Base-by-base conservation (phyloP, 2,797 vertebrate genomes). In the Ctenosaura bakeri region DNA sequence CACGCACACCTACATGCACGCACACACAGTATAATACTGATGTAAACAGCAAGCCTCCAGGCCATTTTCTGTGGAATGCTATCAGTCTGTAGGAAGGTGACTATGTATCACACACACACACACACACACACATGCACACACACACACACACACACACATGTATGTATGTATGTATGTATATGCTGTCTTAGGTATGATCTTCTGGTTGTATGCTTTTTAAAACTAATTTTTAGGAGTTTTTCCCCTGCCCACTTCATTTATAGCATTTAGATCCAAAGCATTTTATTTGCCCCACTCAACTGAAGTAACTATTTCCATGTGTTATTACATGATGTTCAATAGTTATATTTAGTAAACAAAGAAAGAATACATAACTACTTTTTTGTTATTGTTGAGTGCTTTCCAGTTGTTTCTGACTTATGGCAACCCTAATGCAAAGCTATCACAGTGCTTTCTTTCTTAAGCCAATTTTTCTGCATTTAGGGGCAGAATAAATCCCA, bases 301-400 rank as follows among this genome's bases (percentile, higher is more conserved):
- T 62, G 6, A 83, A 0, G 4, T 20, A 16, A 88, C 32, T 35
- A 52, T 52, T 52, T 20, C 35, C 91, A 24, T 20, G 20, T 22
- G 16, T 86, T 59, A 2, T 38, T 93, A n/a, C 87, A 7, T 38
- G 71, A 86, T 88, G 85, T 94, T 77, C 89, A 95, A 83, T 90
- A 89, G 64, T 91, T 92, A 92, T 89, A 81, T n/a, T 94, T 94
- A 56, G 52, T 94, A 93, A 95, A 85, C 90, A 90, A 86, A 82
- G 50, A 79, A 93, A 87, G 88, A 93, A 83, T n/a, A 0, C 56
- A 88, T 78, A 9, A 56, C 86, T 35, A 35, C 71, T 82, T 46
- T 46, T 3, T 46, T 46, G 42, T 46, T 46, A 46, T 46, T 46
- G 42, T 46, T 46, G 42, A 4, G 4, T 46, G 42, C 42, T 46